Evolutionary conservation across 2,888 invertebrate genomes (phyloP).

Genomic region (Sympetrum striolatum): DNA sequence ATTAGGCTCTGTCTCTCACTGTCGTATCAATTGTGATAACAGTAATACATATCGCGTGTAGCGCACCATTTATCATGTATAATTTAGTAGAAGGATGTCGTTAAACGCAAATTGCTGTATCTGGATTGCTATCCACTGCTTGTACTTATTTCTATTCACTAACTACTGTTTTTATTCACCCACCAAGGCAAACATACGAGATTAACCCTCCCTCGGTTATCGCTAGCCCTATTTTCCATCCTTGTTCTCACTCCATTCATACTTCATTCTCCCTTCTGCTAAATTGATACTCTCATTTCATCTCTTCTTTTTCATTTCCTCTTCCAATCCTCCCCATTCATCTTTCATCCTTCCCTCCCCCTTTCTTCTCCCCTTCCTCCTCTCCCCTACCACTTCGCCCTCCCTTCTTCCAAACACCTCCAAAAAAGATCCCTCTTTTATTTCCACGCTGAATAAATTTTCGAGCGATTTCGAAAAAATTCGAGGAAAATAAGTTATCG

Average conservation of each 20-base stretch:
- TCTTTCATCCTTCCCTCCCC: not conserved
- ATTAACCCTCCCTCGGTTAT: not conserved
- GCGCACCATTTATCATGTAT: too few relatives aligned
- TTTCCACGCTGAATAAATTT: not conserved
- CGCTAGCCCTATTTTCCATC: not conserved
- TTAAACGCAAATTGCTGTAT: too few relatives aligned
- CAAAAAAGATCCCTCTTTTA: not conserved
- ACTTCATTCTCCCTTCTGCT: not conserved
- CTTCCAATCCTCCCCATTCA: not conserved
- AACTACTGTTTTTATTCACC: not conserved
- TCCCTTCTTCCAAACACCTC: not conserved
- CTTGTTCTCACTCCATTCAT: not conserved
- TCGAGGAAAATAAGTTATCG: constrained; percentile 35
- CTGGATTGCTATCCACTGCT: too few relatives aligned
- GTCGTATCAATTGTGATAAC: too few relatives aligned
- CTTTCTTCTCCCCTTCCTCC: too few relatives aligned
- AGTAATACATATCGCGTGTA: too few relatives aligned
- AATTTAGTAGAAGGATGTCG: too few relatives aligned
- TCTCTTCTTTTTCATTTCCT: not conserved
- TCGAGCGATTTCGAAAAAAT: constrained; percentile 2
- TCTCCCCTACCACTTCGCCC: not conserved
- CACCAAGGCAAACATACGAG: too few relatives aligned
- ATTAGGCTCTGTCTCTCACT: too few relatives aligned
- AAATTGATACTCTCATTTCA: too few relatives aligned
- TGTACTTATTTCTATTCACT: not conserved